Percentiles rank a stretch among this genome's conserved stretches.
Conservation (phyloP, 2,113 vertebrate genomes). For the Anoura caudifer region DNA sequence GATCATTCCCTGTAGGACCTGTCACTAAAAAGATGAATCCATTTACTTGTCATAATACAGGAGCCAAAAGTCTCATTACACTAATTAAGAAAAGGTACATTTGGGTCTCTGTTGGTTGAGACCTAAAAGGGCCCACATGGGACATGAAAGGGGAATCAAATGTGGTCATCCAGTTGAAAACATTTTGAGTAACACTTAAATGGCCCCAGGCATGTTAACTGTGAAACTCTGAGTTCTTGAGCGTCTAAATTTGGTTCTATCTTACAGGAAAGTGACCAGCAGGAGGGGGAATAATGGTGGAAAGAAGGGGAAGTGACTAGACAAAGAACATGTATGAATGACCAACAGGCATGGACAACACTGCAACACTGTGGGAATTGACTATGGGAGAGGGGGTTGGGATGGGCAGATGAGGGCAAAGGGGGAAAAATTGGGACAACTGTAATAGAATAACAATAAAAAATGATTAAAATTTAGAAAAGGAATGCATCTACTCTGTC, state of each 20-base stretch:
- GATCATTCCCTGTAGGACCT: slow-evolving; percentile 77
- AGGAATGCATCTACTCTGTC: neutral
- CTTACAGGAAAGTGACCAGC: neutral
- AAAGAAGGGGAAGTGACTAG: no score
- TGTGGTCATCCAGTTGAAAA: neutral
- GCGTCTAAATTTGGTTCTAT: neutral
- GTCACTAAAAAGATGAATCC: slow-evolving; percentile 81
- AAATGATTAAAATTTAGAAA: no score
- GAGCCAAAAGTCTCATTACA: slow-evolving; percentile 80
- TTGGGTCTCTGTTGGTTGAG: slow-evolving; percentile 60
- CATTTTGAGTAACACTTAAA: neutral
- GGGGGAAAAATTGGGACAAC: no score
- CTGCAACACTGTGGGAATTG: no score
- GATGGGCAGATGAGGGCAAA: no score
- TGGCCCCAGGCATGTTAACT: neutral
- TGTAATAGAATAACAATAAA: no score
- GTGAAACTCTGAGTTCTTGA: accelerated
- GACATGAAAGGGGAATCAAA: slow-evolving; percentile 21
- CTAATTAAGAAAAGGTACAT: slow-evolving; percentile 76
- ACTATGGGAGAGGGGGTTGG: no score
- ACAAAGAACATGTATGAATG: no score
- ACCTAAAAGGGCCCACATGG: slow-evolving; percentile 44
- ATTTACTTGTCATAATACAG: slow-evolving; percentile 76
- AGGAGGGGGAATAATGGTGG: no score
- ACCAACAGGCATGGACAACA: no score